phyloP scores from a whole-genome alignment of 2,888 invertebrate genomes.

The Pristionchus fissidentatus region DNA sequence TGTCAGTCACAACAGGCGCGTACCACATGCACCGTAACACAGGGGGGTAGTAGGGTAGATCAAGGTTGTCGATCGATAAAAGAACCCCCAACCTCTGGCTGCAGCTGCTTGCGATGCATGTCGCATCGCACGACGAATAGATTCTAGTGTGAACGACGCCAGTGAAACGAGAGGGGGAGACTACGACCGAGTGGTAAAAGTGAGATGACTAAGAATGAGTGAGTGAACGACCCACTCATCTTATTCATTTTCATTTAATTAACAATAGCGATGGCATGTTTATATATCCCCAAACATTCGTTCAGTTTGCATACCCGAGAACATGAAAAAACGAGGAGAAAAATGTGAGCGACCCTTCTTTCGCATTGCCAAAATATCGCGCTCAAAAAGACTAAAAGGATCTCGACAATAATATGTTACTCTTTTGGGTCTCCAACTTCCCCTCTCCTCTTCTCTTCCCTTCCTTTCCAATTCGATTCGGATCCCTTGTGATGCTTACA shows the following conservation, averaged over 20 bases:
- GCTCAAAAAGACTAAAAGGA: conserved; percentile 1
- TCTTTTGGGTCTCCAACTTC: neutral
- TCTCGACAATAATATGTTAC: neutral
- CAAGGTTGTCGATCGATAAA: neutral
- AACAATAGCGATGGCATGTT: too few relatives aligned
- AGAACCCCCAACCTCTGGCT: neutral
- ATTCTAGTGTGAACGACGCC: neutral
- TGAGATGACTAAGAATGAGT: neutral
- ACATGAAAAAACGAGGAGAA: neutral
- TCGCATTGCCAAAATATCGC: neutral
- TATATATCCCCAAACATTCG: neutral
- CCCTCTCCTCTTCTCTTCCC: conserved; percentile 3
- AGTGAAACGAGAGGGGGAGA: neutral
- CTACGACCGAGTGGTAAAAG: neutral
- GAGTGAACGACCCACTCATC: neutral
- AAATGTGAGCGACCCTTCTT: neutral
- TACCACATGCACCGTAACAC: neutral
- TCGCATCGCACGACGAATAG: neutral
- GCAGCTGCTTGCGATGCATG: conserved; percentile 6
- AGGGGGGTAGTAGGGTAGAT: neutral
- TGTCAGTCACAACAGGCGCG: neutral
- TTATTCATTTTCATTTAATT: too few relatives aligned
- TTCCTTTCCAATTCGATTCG: conserved; percentile 33
- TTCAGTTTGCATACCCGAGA: conserved; percentile 19
- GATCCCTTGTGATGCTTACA: conserved; percentile 39